Evolutionary conservation across 2,113 vertebrate species (phyloP), one percentile per base, ranked within the genome.

Genomic region (Antechinus stuartii): DNA sequence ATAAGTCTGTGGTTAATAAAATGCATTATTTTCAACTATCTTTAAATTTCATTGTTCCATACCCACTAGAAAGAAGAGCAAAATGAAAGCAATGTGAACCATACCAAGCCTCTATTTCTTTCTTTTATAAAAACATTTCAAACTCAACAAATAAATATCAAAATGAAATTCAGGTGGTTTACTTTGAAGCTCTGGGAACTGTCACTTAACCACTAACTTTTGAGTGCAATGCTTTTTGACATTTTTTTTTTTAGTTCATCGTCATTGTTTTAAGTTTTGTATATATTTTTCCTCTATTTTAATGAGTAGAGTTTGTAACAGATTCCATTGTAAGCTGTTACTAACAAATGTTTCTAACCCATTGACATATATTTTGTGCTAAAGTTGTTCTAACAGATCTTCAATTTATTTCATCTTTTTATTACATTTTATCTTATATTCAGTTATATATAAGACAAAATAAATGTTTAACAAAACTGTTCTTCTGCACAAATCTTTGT

Each of bases 281-380:
- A 90, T n/a, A 90, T n/a, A 91, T 97, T 97, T 97, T 49, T 76
- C 50, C 10, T 96, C 92, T 54, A 95, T 90, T 96, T 97, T 97
- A 97, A 96, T 96, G 92, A 96, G 50, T 89, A 93, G 92, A 94
- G 90, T 95, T 92, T 93, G 89, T 93, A 97, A 95, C 93, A 94
- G 97, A 97, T 97, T 90, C 55, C 52, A 76, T 2, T 30, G 91
- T 84, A 97, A 97, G 95, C 96, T 97, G 96, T 97, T 97, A 91
- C 95, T 92, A 89, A 24, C 89, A 91, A 93, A 0, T 97, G 50
- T 91, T 90, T 97, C 52, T 16, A 47, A 84, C 95, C 24, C 93
- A 90, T 97, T 93, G 54, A 84, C 93, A 93, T 23, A 10, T 35
- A 95, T 49, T 97, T 97, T 97, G 94, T 23, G 95, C 96, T 96